Evolutionary conservation across 2,113 vertebrate genomes (phyloP).

Genomic region (Oreocharis arfaki): DNA sequence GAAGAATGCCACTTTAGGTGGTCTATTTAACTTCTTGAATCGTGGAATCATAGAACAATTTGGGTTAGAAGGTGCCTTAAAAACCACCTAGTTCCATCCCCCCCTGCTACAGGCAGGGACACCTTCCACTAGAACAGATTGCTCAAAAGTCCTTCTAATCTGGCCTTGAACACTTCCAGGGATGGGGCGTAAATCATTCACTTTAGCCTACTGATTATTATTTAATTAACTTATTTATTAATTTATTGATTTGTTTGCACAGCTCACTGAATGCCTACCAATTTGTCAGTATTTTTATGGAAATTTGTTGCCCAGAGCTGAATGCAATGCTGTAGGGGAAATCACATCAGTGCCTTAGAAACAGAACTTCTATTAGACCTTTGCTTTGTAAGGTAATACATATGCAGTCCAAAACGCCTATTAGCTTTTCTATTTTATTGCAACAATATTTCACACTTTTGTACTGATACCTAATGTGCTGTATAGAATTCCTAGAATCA

Average conservation of each 20-base stretch:
- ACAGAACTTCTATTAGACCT: neutral
- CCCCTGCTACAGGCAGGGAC: too few species aligned
- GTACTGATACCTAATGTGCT: neutral
- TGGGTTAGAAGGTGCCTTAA: neutral
- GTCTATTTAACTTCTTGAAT: neutral
- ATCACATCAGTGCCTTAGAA: neutral
- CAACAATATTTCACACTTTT: neutral
- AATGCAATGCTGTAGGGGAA: neutral
- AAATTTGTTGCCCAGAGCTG: neutral
- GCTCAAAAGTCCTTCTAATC: neutral
- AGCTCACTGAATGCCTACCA: neutral
- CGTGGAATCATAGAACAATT: neutral
- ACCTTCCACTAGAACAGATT: neutral
- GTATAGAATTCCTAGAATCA: neutral
- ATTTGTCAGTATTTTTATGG: neutral
- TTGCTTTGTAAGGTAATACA: neutral
- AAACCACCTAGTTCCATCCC: neutral
- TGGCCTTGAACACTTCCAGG: neutral
- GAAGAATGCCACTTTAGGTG: neutral
- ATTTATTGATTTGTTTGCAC: neutral
- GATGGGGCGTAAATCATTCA: neutral
- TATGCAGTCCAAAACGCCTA: neutral
- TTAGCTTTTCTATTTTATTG: neutral
- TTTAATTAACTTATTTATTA: too few species aligned
- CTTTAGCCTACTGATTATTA: fast-evolving